Evolutionary conservation across 2,888 invertebrate genomes (phyloP).

Genomic region (Arctia plantaginis): DNA sequence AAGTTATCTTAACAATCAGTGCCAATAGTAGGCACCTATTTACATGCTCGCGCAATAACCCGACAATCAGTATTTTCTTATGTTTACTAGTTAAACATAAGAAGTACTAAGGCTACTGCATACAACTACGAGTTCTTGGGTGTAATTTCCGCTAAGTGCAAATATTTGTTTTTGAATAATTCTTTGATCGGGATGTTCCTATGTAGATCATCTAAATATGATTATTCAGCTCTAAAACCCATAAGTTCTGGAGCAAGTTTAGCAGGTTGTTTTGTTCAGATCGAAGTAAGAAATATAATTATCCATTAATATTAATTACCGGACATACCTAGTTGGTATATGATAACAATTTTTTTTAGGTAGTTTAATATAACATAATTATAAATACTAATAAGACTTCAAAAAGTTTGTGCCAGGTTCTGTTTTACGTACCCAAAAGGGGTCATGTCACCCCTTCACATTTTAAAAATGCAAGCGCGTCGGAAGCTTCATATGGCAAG

Average conservation of each 20-base stretch:
- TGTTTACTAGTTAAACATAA: not conserved
- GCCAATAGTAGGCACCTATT: slow-evolving; percentile 35
- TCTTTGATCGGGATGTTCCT: not conserved
- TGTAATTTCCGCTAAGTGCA: not conserved
- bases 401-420: too few relatives aligned
- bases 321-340: too few relatives aligned
- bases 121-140: not conserved
- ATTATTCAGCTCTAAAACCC: not conserved
- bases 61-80: not conserved
- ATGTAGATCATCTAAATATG: not conserved
- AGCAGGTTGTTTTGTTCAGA: not conserved
- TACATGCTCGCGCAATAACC: not conserved
- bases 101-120: not conserved
- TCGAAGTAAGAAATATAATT: not conserved
- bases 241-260: not conserved
- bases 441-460: too few relatives aligned
- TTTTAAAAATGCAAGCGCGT: too few relatives aligned
- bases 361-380: too few relatives aligned
- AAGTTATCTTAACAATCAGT: slow-evolving; percentile 42
- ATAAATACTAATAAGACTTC: too few relatives aligned
- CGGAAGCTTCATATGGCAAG: too few relatives aligned
- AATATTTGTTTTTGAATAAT: not conserved
- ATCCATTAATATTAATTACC: too few relatives aligned
- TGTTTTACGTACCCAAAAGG: too few relatives aligned
- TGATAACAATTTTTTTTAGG: too few relatives aligned